Base-by-base conservation (phyloP, 2,888 invertebrate genomes). In the Odontothrips loti region DNA sequence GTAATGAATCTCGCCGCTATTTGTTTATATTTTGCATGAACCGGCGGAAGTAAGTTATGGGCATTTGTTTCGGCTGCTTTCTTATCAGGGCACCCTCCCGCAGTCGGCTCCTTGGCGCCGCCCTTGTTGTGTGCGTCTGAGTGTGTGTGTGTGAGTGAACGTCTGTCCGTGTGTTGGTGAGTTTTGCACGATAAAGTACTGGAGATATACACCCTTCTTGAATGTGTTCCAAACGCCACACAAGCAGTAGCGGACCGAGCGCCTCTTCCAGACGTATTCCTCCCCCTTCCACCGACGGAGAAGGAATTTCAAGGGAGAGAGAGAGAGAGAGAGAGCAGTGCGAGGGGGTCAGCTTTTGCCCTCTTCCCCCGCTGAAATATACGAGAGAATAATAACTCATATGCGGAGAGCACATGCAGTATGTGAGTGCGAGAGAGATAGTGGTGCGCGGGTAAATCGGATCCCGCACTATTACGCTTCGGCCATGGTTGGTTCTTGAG, bases 21-120 rank as follows among this genome's bases (percentile, higher is more conserved):
- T 75, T 75, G 68, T 75, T 75, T 75, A 75, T 75, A 75, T 75
- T 75, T 75, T 75, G 68, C 68, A 75, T 75, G 68, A 75, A 75
- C 68, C 27, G 34, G 68, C 68, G 68, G 68, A 75, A 75, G 68
- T 75, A 75, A 75, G 68, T 75, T 75, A 75, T 75, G 68, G 68
- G 68, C 68, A 75, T 75, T 75, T 75, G 68, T 75, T 58, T 58
- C 58, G 58, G 20, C 58, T 75, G 68, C 23, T 75, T 75, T 75
- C 68, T 75, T 75, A 75, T 75, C 68, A 75, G 68, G n/a, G 68
- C 68, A 51, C n/a, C 11, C 12, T 75, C 68, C 68, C 68, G 27
- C 27, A 9, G 12, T 43, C 34, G 34, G 34, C 34, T 58, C 58
- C 58, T 58, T 27, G 68, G 68, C 68, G 68, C 27, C 68, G 27